A percentile compares a stretch with the other conserved stretches of the same genome.
Conservation (phyloP, 2,888 invertebrate species). For the Nomada ruficornis region DNA sequence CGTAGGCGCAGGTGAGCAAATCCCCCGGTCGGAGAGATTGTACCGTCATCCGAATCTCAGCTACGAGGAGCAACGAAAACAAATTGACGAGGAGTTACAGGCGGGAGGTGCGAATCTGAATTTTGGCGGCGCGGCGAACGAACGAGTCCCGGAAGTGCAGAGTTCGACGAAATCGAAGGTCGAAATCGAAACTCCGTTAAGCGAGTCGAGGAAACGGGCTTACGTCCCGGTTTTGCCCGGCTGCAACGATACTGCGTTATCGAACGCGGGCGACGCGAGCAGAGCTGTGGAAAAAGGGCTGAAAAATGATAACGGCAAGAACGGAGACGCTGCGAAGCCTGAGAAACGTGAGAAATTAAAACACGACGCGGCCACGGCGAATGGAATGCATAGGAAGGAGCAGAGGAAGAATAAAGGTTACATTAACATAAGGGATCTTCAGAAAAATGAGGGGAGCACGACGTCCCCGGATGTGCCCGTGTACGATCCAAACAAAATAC, state of each 20-base stretch:
- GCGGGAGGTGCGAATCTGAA: neutral
- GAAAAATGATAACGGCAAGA: neutral
- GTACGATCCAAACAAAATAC: constrained; percentile 75
- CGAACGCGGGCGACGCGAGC: neutral
- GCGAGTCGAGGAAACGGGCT: constrained; percentile 1
- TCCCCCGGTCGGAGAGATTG: constrained; percentile 5
- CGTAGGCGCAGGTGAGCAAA: neutral
- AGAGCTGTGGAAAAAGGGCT: neutral
- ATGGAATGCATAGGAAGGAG: neutral
- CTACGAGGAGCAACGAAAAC: constrained; percentile 29
- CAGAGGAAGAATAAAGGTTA: constrained; percentile 4
- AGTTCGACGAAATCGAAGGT: neutral
- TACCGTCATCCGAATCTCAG: constrained; percentile 46
- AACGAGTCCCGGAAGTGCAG: constrained; percentile 29
- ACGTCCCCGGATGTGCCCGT: constrained; percentile 46
- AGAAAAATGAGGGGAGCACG: constrained; percentile 57
- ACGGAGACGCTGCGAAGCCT: neutral
- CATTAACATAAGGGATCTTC: constrained; percentile 45
- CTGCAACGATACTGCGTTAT: constrained; percentile 49
- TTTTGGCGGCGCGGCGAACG: neutral
- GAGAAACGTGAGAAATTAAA: too few relatives aligned
- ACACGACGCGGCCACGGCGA: neutral
- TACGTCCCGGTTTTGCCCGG: constrained; percentile 58
- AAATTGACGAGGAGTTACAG: neutral
- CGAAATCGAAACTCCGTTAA: neutral